Evolutionary conservation across 1,140 invertebrate species (phyloP).

Genomic region (Varroa destructor): DNA sequence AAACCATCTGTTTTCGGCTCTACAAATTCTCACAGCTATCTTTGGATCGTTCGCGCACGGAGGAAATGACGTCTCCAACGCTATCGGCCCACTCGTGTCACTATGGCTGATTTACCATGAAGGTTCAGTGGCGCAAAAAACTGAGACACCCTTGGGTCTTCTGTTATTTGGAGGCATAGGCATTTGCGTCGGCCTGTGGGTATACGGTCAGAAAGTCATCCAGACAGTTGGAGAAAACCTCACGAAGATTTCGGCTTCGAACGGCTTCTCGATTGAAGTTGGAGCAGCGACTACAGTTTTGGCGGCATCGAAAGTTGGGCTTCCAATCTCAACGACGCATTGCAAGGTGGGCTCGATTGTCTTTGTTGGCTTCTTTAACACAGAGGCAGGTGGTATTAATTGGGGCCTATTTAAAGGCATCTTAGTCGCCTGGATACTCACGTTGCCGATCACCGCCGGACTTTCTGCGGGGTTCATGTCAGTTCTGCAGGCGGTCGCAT

Average conservation of each 20-base stretch:
- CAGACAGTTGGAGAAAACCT: constrained; percentile 89
- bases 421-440: constrained; percentile 86
- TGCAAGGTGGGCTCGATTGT: constrained; percentile 94
- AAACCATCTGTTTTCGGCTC: constrained; percentile 61
- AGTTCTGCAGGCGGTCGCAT: constrained; percentile 44
- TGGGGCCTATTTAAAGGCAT: constrained; percentile 87
- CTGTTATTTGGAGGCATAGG: no score
- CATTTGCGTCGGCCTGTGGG: constrained; percentile 82
- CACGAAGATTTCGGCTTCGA: constrained; percentile 85
- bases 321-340: constrained; percentile 94
- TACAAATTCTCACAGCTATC: no score
- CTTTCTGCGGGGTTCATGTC: constrained; percentile 72
- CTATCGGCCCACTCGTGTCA: constrained; percentile 88
- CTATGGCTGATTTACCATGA: constrained; percentile 54
- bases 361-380: constrained; percentile 63
- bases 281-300: constrained; percentile 86
- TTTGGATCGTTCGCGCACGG: no score
- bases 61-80: no score
- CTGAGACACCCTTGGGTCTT: constrained; percentile 86
- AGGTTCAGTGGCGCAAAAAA: constrained; percentile 59
- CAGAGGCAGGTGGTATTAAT: constrained; percentile 54
- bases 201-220: constrained; percentile 86
- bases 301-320: constrained; percentile 78
- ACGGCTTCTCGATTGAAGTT: constrained; percentile 87
- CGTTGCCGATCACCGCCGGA: constrained; percentile 71